Percentiles rank a stretch among this genome's conserved stretches.
These are phyloP conservation scores for Plectrocnemia conspersa DNA, from an alignment of 1,140 invertebrate genomes.

Conservation along the genomic window DNA sequence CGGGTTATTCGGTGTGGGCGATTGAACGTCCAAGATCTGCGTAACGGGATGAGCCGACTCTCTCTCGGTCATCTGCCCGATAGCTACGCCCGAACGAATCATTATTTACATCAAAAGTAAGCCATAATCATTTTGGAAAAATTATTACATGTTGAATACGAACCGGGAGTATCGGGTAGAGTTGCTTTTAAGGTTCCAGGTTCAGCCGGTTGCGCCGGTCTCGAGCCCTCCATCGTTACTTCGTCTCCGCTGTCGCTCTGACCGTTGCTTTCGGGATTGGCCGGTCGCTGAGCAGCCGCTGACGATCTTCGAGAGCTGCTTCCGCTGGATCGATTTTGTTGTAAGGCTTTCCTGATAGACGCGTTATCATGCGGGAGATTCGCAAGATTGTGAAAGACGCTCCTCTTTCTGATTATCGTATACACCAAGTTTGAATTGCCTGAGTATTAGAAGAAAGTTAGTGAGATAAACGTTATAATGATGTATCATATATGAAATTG, in stretches of 20 bases:
- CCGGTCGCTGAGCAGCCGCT: conserved; percentile 37
- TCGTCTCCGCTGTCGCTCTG: conserved; percentile 53
- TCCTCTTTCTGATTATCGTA: conserved; percentile 96
- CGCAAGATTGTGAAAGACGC: conserved; percentile 94
- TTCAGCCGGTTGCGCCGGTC: conserved; percentile 81
- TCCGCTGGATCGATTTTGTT: conserved; percentile 45
- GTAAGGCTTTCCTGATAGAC: conserved; percentile 81
- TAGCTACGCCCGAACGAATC: conserved; percentile 61
- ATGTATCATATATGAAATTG: no score
- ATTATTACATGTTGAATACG: conserved; percentile 28
- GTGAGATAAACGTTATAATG: not conserved
- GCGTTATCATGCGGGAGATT: conserved; percentile 91
- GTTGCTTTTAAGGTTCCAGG: conserved; percentile 87
- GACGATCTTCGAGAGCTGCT: conserved; percentile 20
- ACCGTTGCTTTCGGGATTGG: conserved; percentile 36
- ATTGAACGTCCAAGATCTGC: conserved; percentile 25
- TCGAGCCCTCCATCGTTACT: conserved; percentile 75
- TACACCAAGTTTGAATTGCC: conserved; percentile 98
- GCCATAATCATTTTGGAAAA: conserved; percentile 25
- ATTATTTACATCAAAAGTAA: conserved; percentile 27
- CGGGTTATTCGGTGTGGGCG: conserved; percentile 1
- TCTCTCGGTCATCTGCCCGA: conserved; percentile 92
- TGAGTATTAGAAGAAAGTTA: conserved; percentile 40
- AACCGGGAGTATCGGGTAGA: conserved; percentile 80
- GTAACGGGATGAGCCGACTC: conserved; percentile 75